These are phyloP conservation scores for Clarias laeviceps DNA, from an alignment of 2,797 vertebrate genomes.

Conservation along the genomic window DNA sequence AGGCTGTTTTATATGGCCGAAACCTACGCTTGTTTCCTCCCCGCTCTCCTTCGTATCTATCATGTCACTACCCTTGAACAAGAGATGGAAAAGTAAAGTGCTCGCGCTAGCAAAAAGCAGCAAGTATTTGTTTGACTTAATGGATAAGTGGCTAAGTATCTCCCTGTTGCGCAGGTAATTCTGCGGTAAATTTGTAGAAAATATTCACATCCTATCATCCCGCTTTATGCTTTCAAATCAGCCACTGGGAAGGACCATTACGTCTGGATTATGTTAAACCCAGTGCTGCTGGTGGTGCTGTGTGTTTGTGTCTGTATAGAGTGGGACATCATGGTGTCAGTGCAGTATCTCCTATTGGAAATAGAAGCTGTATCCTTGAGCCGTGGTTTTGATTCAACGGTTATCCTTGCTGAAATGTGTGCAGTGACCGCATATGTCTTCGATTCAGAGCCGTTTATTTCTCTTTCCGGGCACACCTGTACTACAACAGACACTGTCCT, in stretches of 20 bases:
- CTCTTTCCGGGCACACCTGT: neutral
- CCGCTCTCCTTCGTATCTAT: constrained; percentile 59
- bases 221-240: constrained; percentile 49
- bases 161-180: constrained; percentile 55
- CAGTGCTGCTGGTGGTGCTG: neutral
- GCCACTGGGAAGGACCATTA: constrained; percentile 43
- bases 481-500: neutral
- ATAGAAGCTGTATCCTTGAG: constrained; percentile 45
- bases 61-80: constrained; percentile 75
- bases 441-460: neutral
- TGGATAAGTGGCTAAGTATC: constrained; percentile 73
- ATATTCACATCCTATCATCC: constrained; percentile 49
- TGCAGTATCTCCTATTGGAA: constrained; percentile 24
- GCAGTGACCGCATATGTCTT: constrained; percentile 14
- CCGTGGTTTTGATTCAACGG: constrained; percentile 51
- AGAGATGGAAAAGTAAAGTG: constrained; percentile 76
- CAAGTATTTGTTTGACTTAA: constrained; percentile 70
- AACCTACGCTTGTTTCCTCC: constrained; percentile 55
- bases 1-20: constrained; percentile 54
- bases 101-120: constrained; percentile 72
- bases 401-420: constrained; percentile 32
- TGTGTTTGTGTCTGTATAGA: constrained; percentile 2
- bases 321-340: constrained; percentile 12
- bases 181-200: constrained; percentile 40
- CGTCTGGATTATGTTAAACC: constrained; percentile 54